These are phyloP conservation scores for Trissolcus basalis DNA, from an alignment of 1,140 invertebrate genomes.

Conservation along the genomic window DNA sequence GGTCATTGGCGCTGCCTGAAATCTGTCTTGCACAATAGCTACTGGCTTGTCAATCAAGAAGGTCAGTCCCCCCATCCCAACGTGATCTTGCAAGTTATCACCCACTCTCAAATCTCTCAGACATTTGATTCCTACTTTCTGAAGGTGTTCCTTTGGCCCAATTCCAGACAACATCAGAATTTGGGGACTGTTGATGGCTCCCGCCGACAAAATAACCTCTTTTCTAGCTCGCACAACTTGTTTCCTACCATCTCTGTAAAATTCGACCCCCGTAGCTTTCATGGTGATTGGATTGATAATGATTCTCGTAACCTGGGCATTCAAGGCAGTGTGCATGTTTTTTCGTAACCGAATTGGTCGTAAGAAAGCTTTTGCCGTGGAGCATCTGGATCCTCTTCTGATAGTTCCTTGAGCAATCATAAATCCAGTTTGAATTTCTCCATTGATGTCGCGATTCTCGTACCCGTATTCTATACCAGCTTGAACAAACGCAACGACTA, in stretches of 20 bases:
- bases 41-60: constrained; percentile 86
- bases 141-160: constrained; percentile 86
- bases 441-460: constrained; percentile 90
- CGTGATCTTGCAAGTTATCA: constrained; percentile 88
- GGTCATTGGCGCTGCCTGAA: constrained; percentile 84
- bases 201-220: constrained; percentile 88
- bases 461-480: constrained; percentile 92
- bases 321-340: constrained; percentile 88
- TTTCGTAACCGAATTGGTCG: constrained; percentile 84
- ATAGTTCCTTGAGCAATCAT: constrained; percentile 95
- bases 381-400: constrained; percentile 88
- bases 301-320: constrained; percentile 84
- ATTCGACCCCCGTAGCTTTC: constrained; percentile 85
- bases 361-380: constrained; percentile 92
- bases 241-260: constrained; percentile 81
- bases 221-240: constrained; percentile 82
- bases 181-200: constrained; percentile 87
- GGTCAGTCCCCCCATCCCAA: constrained; percentile 87
- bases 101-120: constrained; percentile 86
- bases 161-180: constrained; percentile 92
- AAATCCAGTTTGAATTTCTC: constrained; percentile 87
- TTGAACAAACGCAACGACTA: constrained; percentile 89
- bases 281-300: constrained; percentile 84
- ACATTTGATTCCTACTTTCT: constrained; percentile 82
- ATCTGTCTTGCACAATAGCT: constrained; percentile 83